Conservation (phyloP, 2,888 invertebrate species). For the Ectemnius lituratus region DNA sequence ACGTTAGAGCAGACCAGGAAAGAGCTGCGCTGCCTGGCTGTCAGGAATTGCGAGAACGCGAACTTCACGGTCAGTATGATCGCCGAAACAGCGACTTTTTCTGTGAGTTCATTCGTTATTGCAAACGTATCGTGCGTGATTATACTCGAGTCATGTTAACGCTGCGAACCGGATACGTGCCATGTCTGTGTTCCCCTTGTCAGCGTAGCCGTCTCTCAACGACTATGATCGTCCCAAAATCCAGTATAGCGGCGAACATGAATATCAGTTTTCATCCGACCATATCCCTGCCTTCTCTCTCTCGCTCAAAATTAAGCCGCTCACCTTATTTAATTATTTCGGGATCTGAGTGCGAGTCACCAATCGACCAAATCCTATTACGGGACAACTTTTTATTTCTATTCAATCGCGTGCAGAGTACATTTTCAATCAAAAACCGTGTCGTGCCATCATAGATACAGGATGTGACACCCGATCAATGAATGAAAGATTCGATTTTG, state of each 20-base stretch:
- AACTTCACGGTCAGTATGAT: slow-evolving; percentile 14
- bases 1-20: no score
- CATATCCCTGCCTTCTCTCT: no score
- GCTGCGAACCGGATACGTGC: slow-evolving; percentile 56
- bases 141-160: slow-evolving; percentile 60
- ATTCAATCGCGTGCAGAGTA: no score
- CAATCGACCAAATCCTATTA: no score
- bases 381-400: no score
- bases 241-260: slow-evolving; percentile 21
- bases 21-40: background rate
- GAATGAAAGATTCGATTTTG: no score
- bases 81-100: slow-evolving; percentile 32
- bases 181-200: slow-evolving; percentile 46
- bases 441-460: no score
- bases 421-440: no score
- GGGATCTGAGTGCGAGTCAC: no score
- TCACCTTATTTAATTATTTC: no score
- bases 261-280: slow-evolving; percentile 10
- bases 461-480: no score
- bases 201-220: slow-evolving; percentile 1
- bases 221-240: slow-evolving; percentile 1
- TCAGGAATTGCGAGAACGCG: slow-evolving; percentile 9
- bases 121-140: slow-evolving; percentile 57
- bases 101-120: slow-evolving; percentile 50
- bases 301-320: no score